Evolutionary conservation across 2,113 vertebrate genomes (phyloP).

Genomic region (Pterocles gutturalis): DNA sequence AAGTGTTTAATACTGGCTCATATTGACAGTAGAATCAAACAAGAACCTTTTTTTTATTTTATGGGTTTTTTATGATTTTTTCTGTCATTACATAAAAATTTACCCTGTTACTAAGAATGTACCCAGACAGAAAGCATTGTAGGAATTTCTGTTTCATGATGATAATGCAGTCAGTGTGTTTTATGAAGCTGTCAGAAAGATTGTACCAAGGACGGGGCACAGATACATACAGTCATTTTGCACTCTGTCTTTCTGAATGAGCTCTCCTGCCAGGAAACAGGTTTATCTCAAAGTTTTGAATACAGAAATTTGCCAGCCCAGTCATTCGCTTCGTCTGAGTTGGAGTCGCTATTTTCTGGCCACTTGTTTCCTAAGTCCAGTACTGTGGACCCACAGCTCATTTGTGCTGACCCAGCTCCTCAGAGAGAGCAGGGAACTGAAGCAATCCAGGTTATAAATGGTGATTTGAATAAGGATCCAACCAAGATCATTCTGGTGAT

Average conservation of each 20-base stretch:
- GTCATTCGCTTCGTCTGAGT: neutral
- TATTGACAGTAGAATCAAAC: neutral
- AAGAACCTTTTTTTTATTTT: neutral
- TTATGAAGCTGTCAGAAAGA: neutral
- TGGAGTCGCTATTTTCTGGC: neutral
- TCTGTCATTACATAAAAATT: neutral
- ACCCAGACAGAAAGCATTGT: neutral
- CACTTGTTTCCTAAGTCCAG: neutral
- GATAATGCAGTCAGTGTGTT: neutral
- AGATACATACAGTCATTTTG: neutral
- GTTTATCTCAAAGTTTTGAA: neutral
- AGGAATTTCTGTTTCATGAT: neutral
- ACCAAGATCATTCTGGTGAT: neutral
- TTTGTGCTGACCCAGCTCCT: neutral
- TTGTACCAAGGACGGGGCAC: neutral
- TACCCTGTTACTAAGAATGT: neutral
- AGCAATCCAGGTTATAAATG: neutral
- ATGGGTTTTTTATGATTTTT: neutral
- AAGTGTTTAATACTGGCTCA: neutral
- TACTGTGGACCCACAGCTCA: neutral
- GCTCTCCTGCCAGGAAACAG: neutral
- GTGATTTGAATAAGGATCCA: neutral
- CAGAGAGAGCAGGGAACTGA: neutral
- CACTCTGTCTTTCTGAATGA: neutral
- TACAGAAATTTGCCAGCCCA: neutral